phyloP scores from a whole-genome alignment of 2,797 vertebrate genomes.

The Varecia variegata region DNA sequence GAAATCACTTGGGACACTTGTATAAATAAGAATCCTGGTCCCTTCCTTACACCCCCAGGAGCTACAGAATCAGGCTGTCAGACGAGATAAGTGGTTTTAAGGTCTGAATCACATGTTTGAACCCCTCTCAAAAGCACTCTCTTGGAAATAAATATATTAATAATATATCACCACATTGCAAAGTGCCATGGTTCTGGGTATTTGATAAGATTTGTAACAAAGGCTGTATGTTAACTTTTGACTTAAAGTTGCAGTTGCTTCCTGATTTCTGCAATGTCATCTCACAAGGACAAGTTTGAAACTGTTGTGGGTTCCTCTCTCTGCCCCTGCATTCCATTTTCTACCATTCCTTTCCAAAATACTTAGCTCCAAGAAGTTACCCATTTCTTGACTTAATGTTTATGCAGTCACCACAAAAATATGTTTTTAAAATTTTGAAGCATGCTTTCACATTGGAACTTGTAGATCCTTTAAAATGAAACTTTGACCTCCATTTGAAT shows the following conservation, averaged over 20 bases:
- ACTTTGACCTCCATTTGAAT: conserved; percentile 37
- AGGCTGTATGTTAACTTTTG: background rate
- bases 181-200: background rate
- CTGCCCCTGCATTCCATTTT: background rate
- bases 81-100: background rate
- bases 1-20: background rate
- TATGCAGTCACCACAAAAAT: background rate
- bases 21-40: background rate
- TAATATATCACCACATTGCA: background rate
- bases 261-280: background rate
- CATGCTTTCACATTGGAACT: background rate
- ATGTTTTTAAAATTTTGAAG: background rate
- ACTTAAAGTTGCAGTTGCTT: background rate
- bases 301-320: background rate
- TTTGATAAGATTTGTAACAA: background rate
- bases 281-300: background rate
- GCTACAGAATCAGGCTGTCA: background rate
- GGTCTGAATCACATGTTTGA: background rate
- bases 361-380: background rate
- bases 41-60: background rate
- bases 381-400: background rate
- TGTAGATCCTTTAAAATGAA: background rate
- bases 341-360: background rate
- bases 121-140: background rate
- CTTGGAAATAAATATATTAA: background rate